Evolutionary conservation across 2,113 vertebrate species (phyloP).

Genomic region (Mesocricetus auratus): DNA sequence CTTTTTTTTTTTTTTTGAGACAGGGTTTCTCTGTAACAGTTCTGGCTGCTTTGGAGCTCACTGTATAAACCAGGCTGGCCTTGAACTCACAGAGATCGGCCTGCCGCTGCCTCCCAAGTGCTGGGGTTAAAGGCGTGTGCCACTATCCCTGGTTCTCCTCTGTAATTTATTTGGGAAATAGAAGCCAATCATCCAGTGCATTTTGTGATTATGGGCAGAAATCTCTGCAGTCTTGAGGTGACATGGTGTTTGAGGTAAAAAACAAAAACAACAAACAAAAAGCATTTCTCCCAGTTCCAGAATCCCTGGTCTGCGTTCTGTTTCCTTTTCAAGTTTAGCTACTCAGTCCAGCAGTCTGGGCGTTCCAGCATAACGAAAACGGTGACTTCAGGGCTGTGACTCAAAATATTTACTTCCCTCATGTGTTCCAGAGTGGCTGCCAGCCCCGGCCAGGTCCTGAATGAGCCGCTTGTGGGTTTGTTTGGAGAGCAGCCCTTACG

Average conservation of each 20-base stretch:
- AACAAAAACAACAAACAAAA: not conserved
- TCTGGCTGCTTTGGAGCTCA: not conserved
- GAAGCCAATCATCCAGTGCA: not conserved
- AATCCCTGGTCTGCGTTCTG: not conserved
- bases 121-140: not conserved
- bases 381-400: constrained; percentile 58
- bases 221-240: not conserved
- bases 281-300: not conserved
- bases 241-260: not conserved
- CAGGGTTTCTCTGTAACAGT: not conserved
- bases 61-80: not conserved
- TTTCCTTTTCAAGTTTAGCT: constrained; percentile 3
- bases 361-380: not conserved
- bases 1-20: not conserved
- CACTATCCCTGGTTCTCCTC: not conserved
- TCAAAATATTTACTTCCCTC: constrained; percentile 69
- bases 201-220: not conserved
- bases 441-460: constrained; percentile 61
- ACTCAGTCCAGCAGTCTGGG: not conserved
- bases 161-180: not conserved
- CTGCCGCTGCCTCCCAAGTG: not conserved
- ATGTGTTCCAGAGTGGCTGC: not conserved
- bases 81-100: not conserved
- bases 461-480: constrained; percentile 51
- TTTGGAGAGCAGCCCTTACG: not conserved